These are phyloP conservation scores for Sialia sialis DNA, from an alignment of 2,113 vertebrate genomes.

Conservation along the genomic window DNA sequence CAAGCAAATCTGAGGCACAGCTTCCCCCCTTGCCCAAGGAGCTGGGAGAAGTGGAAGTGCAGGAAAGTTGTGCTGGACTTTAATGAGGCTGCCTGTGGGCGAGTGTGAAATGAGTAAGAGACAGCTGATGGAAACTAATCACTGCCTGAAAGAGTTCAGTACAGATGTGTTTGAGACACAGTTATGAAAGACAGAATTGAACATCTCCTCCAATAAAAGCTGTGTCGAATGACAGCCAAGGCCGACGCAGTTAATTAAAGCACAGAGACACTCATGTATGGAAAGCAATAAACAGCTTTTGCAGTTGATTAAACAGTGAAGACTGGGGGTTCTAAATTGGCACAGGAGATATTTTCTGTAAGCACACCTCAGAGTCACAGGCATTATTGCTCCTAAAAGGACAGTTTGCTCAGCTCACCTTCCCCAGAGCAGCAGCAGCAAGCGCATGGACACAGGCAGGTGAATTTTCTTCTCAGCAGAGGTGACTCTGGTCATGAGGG, in stretches of 20 bases:
- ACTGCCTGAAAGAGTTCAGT: not conserved
- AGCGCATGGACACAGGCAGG: rapidly evolving
- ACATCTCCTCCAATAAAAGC: conserved; percentile 12
- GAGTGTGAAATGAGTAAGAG: not conserved
- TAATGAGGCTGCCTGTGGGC: not conserved
- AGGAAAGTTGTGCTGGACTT: not conserved
- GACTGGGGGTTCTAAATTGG: not conserved
- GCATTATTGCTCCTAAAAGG: not conserved
- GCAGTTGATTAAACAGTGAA: conserved; percentile 21
- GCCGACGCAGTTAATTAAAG: conserved; percentile 11
- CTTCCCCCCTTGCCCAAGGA: rapidly evolving
- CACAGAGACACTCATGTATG: not conserved
- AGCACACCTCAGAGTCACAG: not conserved
- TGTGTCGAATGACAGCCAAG: not conserved
- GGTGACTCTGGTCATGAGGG: rapidly evolving
- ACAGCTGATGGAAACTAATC: not conserved
- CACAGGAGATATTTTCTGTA: not conserved
- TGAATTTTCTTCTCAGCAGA: rapidly evolving
- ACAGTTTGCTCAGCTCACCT: not conserved
- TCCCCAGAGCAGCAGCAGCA: not conserved
- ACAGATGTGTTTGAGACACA: not conserved
- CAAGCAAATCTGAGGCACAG: not conserved
- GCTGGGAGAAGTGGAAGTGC: rapidly evolving
- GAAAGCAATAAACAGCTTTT: conserved; percentile 42
- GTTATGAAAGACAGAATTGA: conserved; percentile 10